A percentile compares a stretch with the other conserved stretches of the same genome.
Conservation (phyloP, 2,797 vertebrate genomes). For the Hydrophis major region DNA sequence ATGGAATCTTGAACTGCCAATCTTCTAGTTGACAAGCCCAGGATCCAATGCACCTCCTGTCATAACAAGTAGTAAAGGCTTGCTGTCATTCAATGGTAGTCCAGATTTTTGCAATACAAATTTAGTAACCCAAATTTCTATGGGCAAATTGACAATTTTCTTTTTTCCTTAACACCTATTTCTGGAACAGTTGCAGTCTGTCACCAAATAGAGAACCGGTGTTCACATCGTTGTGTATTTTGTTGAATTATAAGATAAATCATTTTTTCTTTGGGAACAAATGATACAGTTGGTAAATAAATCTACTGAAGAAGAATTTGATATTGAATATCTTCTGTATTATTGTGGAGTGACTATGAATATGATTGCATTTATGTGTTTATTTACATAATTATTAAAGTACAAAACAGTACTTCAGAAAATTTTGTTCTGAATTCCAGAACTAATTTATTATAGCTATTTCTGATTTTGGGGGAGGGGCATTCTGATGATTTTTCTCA, state of each 20-base stretch:
- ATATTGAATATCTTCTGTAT: neutral
- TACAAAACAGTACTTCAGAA: neutral
- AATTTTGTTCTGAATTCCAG: neutral
- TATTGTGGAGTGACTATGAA: neutral
- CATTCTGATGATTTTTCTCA: neutral
- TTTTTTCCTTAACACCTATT: neutral
- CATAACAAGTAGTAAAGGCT: neutral
- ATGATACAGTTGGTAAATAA: neutral
- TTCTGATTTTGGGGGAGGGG: neutral
- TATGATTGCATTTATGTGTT: neutral
- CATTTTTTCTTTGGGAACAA: neutral
- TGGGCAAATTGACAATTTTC: conserved; percentile 19
- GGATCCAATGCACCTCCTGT: neutral
- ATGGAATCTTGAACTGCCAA: neutral
- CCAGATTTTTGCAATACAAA: neutral
- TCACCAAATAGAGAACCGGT: neutral
- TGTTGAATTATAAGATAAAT: neutral
- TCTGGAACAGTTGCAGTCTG: neutral
- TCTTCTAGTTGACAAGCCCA: neutral
- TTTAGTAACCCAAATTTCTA: neutral
- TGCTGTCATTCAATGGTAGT: neutral
- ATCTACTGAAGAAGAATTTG: neutral
- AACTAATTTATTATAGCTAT: neutral
- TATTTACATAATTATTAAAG: neutral
- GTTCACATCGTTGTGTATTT: neutral